Evolutionary conservation across 2,797 vertebrate genomes (phyloP).

Genomic region (Myripristis jacobus): DNA sequence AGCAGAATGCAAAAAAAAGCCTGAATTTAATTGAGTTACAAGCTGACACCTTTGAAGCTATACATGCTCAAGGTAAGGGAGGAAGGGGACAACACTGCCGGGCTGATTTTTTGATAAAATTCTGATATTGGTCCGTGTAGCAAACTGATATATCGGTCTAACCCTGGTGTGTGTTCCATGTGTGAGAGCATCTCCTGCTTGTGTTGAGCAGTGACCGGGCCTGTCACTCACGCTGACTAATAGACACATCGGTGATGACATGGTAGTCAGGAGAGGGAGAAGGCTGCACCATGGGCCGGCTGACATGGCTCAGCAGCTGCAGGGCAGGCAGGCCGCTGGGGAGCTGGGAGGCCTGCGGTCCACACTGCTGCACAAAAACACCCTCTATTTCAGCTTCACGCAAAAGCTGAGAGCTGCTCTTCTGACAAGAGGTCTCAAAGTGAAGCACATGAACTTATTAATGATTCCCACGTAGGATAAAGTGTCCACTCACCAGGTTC

Average conservation of each 20-base stretch:
- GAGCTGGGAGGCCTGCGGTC: slow-evolving; percentile 2
- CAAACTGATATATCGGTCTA: too few species aligned
- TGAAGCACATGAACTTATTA: background rate
- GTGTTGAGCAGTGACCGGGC: background rate
- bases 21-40: too few species aligned
- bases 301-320: slow-evolving; percentile 34
- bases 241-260: slow-evolving; percentile 2
- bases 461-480: background rate
- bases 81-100: too few species aligned
- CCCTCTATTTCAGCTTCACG: background rate
- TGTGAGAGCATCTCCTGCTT: background rate
- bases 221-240: slow-evolving; percentile 8
- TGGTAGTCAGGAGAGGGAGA: slow-evolving; percentile 9
- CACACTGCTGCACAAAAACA: background rate
- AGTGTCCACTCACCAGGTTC: background rate
- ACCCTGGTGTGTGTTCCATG: too few species aligned
- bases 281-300: background rate
- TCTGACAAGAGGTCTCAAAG: too few species aligned
- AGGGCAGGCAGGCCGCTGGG: slow-evolving; percentile 6
- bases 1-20: too few species aligned
- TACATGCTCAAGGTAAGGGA: too few species aligned
- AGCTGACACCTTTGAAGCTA: too few species aligned
- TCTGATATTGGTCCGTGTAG: too few species aligned
- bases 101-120: too few species aligned
- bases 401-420: background rate